Evolutionary conservation across 2,113 vertebrate species (phyloP).

Genomic region (Barbus barbus): DNA sequence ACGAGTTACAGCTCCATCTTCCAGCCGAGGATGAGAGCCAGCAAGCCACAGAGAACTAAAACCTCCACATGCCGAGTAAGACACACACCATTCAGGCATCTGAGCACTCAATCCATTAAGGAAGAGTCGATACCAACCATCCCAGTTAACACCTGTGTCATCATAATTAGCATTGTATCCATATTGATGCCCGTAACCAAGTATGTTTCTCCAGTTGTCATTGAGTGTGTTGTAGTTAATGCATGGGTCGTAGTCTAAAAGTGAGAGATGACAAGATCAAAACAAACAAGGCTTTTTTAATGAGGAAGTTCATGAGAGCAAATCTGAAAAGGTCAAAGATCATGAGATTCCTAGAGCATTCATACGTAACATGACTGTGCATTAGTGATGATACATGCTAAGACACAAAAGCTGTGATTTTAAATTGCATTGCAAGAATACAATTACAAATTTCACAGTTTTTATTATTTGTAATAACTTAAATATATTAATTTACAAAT

Average conservation of each 20-base stretch:
- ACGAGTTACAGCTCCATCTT: not conserved
- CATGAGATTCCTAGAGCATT: not conserved
- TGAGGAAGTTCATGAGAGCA: not conserved
- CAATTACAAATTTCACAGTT: not conserved
- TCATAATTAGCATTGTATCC: not conserved
- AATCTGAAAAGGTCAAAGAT: not conserved
- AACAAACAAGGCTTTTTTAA: not conserved
- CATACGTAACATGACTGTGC: not conserved
- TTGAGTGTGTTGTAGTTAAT: not conserved
- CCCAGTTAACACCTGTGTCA: not conserved
- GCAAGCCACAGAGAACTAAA: not conserved
- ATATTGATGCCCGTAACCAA: not conserved
- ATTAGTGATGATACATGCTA: not conserved
- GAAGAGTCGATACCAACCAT: conserved; percentile 1
- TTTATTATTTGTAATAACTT: not conserved
- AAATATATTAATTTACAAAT: not conserved
- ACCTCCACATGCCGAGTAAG: not conserved
- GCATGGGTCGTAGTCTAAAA: not conserved
- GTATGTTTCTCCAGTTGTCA: not conserved
- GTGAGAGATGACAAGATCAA: not conserved
- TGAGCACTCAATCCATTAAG: not conserved
- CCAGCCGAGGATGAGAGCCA: not conserved
- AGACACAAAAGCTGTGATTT: not conserved
- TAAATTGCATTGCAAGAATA: not conserved
- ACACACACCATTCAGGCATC: not conserved